A percentile compares a stretch with the other conserved stretches of the same genome.
Evolutionary conservation across 2,797 vertebrate species (phyloP).

Genomic region (Tokudaia tokunoshimensis): DNA sequence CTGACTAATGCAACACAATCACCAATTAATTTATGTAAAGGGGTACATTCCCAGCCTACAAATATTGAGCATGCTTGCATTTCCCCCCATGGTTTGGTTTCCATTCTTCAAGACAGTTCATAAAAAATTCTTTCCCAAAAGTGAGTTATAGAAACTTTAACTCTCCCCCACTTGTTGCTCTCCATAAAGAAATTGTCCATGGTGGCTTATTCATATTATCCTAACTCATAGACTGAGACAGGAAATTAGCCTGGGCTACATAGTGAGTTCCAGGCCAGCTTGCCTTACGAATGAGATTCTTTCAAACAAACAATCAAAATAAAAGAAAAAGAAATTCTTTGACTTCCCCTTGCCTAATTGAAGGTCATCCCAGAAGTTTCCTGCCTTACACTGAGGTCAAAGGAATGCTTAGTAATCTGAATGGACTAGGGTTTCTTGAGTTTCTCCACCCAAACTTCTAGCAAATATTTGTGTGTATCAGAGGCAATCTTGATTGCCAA

Average conservation of each 20-base stretch:
- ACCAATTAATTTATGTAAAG: conserved; percentile 73
- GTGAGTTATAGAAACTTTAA: neutral
- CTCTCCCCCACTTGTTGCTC: neutral
- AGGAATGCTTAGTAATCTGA: neutral
- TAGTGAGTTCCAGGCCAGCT: neutral
- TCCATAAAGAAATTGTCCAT: neutral
- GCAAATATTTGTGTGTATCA: neutral
- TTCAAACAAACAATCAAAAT: neutral
- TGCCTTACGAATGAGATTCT: neutral
- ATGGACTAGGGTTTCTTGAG: neutral
- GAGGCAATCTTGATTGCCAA: neutral
- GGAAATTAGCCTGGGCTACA: neutral
- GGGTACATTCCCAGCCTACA: conserved; percentile 32
- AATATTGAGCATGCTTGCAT: conserved; percentile 50
- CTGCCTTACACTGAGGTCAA: neutral
- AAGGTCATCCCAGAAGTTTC: neutral
- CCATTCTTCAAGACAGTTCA: neutral
- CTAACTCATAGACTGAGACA: neutral
- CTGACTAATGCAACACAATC: conserved; percentile 68
- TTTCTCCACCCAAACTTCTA: neutral
- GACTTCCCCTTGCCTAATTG: neutral
- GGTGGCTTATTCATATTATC: neutral
- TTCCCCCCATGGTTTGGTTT: conserved; percentile 12
- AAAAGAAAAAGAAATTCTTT: neutral
- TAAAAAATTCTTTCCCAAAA: neutral